Base-by-base conservation (phyloP, 1,140 invertebrate genomes). In the Drosophila subobscura region DNA sequence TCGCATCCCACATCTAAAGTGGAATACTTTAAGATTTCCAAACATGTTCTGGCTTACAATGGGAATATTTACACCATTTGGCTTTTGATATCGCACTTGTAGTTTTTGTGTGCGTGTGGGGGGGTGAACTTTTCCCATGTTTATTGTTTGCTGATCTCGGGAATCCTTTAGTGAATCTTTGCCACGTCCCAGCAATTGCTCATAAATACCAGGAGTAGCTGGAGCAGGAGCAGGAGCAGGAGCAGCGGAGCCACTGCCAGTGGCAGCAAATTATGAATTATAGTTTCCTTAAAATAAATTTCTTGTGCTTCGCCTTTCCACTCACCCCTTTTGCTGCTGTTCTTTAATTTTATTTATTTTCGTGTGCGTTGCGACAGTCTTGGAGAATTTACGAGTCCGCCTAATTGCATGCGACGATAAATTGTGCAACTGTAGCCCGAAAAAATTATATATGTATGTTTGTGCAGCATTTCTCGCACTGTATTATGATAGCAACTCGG, bases 401-500 rank as follows among this genome's bases (percentile, higher is more conserved):
- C 78, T 86, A 86, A 86, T 86, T 86, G 83, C 83, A 83, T 52
- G 72, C 50, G 75, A 81, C 75, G 79, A 86, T 86, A 86, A 86
- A 86, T 86, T 88, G 55, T 72, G 44, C 68, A 74, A 77, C 81
- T 86, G 77, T 72, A 45, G 3, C 2, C 29, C 33, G 1, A 6
- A 27, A 37, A 80, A 86, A 85, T 85, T 77, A 85, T 86, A 4
- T 37, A 12, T 12, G 33, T 27, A 27, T 6, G 5, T 6, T 27
- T 27, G 80, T 63, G 75, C 72, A 67, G 66, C 70, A 85, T 81
- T 72, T 79, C 67, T 66, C 29, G 59, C 49, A 64, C 63, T 60
- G 53, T 73, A 67, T 63, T 75, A 33, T 22, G 25, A 29, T 29
- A 10, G 29, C 23, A 41, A 40, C 37, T 42, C 50, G 3, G 25